Conservation (phyloP, 37 sponge, comb jelly and placozoan genomes). For the Oscarella lobularis region DNA sequence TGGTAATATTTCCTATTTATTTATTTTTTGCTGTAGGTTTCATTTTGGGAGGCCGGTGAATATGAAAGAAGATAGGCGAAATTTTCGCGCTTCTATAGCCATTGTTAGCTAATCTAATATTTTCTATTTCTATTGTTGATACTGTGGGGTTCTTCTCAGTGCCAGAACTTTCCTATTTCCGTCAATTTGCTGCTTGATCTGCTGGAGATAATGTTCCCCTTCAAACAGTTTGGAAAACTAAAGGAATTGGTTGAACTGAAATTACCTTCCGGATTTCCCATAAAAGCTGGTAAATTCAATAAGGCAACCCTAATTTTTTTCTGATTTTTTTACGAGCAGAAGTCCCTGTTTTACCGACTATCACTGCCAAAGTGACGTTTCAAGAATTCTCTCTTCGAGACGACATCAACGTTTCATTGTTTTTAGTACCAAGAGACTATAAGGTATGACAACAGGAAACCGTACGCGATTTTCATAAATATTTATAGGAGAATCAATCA, state of each 20-base stretch:
- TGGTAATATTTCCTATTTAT: no score
- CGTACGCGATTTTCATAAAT: no score
- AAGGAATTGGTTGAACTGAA: conserved; percentile 65
- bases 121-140: neutral
- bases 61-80: conserved; percentile 55
- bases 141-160: neutral
- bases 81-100: conserved; percentile 56
- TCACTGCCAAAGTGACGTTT: conserved; percentile 72
- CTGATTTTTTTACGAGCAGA: conserved; percentile 24
- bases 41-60: conserved; percentile 50
- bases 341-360: conserved; percentile 81
- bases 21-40: conserved; percentile 15
- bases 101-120: conserved; percentile 33
- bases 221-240: conserved; percentile 85
- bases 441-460: neutral
- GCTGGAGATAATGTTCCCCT: conserved; percentile 75
- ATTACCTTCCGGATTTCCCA: conserved; percentile 86
- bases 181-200: conserved; percentile 57
- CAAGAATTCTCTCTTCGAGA: conserved; percentile 27
- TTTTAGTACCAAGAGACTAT: conserved; percentile 62
- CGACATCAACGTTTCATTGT: conserved; percentile 13
- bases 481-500: neutral
- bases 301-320: neutral
- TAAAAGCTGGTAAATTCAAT: conserved; percentile 57
- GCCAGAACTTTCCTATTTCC: conserved; percentile 2